These are phyloP conservation scores for Varanus komodoensis DNA, from an alignment of 2,113 vertebrate species.

Conservation along the genomic window DNA sequence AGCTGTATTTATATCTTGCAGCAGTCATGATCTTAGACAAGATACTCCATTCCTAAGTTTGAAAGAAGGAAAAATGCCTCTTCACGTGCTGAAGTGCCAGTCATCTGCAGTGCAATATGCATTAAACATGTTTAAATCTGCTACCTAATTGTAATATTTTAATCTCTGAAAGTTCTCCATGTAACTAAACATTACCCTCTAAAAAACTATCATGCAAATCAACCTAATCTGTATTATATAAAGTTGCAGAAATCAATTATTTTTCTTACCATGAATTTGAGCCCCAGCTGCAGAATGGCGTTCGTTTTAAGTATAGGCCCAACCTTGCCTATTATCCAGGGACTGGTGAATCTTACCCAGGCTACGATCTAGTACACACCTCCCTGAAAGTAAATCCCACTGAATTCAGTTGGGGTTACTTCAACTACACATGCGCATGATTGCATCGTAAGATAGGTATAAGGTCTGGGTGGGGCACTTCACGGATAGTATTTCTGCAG, in stretches of 20 bases:
- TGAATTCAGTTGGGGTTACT: too few relatives aligned
- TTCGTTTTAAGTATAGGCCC: neutral
- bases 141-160: neutral
- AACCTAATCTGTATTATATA: neutral
- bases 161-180: neutral
- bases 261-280: neutral
- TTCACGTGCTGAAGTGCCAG: neutral
- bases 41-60: neutral
- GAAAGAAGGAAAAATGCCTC: neutral
- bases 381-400: too few relatives aligned
- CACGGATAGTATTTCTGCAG: neutral
- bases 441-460: too few relatives aligned
- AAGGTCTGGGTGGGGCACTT: neutral
- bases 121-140: too few relatives aligned
- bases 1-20: neutral
- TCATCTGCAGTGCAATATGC: neutral
- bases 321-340: neutral
- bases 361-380: too few relatives aligned
- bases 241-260: neutral
- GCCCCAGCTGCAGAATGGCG: too few relatives aligned
- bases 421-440: too few relatives aligned
- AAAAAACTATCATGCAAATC: neutral
- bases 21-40: neutral
- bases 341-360: neutral
- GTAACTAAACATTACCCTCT: neutral